phyloP scores from a whole-genome alignment of 2,888 invertebrate species.

The Melipona bicolor region DNA sequence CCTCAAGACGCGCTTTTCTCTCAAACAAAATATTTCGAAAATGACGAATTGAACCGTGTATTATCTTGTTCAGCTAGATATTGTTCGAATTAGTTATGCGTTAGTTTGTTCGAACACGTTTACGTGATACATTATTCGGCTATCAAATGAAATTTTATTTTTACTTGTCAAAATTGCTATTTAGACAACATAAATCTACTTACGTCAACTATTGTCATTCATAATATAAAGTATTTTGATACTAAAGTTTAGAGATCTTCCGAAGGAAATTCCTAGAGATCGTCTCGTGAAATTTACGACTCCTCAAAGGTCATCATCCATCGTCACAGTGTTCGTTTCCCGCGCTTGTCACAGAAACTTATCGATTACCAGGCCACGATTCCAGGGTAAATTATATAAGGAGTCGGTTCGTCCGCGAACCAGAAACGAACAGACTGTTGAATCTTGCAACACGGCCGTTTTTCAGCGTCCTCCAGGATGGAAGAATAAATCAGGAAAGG shows the following conservation, averaged over 20 bases:
- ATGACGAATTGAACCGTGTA: too few relatives aligned
- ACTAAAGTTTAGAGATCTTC: neutral
- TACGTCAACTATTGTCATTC: too few relatives aligned
- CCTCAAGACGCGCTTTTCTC: too few relatives aligned
- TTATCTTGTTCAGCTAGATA: too few relatives aligned
- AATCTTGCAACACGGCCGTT: constrained; percentile 59
- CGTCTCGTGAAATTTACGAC: neutral
- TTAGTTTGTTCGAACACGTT: too few relatives aligned
- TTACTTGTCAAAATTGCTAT: too few relatives aligned
- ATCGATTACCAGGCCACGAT: constrained; percentile 2
- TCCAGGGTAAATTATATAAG: constrained; percentile 34
- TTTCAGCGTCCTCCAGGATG: constrained; percentile 35
- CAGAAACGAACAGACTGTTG: constrained; percentile 18
- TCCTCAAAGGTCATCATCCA: neutral
- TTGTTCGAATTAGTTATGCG: too few relatives aligned
- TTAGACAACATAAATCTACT: too few relatives aligned
- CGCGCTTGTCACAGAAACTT: neutral
- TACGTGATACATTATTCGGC: too few relatives aligned
- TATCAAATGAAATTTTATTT: too few relatives aligned
- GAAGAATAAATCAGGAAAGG: constrained; percentile 61
- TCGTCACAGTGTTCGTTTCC: neutral
- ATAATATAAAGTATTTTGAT: too few relatives aligned
- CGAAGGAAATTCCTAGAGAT: neutral
- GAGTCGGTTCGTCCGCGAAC: constrained; percentile 10
- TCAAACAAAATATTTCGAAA: too few relatives aligned